phyloP scores from a whole-genome alignment of 35 echinoderm and acorn worm species.

The Ophiothrix spiculata region DNA sequence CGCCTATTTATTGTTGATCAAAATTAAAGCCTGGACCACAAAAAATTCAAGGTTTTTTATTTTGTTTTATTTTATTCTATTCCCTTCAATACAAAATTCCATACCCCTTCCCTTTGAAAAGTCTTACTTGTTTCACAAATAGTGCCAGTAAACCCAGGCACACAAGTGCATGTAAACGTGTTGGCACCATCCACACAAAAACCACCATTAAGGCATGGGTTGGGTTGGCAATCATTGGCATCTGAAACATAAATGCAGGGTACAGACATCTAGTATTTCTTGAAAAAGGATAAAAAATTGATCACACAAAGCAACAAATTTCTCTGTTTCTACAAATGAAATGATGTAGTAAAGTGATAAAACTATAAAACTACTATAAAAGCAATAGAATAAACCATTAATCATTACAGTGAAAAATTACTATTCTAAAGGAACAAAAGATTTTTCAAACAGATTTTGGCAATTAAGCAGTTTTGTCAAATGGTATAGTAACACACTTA shows the following conservation, averaged over 20 bases:
- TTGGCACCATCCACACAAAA: slow-evolving; percentile 53
- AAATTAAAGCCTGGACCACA: too few species aligned
- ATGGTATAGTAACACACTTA: too few species aligned
- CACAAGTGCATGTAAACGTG: slow-evolving; percentile 56
- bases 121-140: slow-evolving; percentile 69
- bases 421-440: too few species aligned
- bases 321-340: not conserved
- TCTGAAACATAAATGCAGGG: slow-evolving; percentile 15
- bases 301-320: not conserved
- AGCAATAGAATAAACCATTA: too few species aligned
- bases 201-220: slow-evolving; percentile 48
- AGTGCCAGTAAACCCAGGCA: slow-evolving; percentile 43
- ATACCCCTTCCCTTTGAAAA: too few species aligned
- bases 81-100: too few species aligned
- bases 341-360: not conserved
- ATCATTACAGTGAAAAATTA: too few species aligned
- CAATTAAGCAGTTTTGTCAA: too few species aligned
- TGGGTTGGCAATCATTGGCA: slow-evolving; percentile 40
- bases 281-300: not conserved
- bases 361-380: not conserved
- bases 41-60: too few species aligned
- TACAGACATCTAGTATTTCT: not conserved
- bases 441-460: too few species aligned
- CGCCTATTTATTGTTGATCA: too few species aligned
- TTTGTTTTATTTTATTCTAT: too few species aligned